Percentiles rank a stretch among this genome's conserved stretches.
Evolutionary conservation across 2,888 invertebrate genomes (phyloP).

Genomic region (Drosophila diplacantha): DNA sequence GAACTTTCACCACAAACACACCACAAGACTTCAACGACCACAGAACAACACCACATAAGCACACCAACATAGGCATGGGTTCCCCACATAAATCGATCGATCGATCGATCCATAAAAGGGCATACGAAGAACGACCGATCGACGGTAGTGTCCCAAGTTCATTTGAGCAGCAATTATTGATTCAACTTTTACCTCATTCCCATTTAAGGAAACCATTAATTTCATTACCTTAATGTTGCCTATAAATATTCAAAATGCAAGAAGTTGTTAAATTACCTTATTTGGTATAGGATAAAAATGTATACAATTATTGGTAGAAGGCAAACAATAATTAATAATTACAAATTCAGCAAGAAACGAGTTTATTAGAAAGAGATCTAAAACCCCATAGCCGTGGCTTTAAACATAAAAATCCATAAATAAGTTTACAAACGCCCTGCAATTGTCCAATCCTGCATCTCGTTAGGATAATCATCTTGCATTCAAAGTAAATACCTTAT

Average conservation of each 20-base stretch:
- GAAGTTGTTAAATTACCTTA: background rate
- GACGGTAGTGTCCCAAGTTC: constrained; percentile 38
- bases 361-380: background rate
- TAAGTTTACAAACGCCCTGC: background rate
- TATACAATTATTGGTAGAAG: background rate
- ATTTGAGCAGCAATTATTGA: constrained; percentile 56
- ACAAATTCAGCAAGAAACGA: background rate
- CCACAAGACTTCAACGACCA: background rate
- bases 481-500: background rate
- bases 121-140: constrained; percentile 42
- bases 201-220: background rate
- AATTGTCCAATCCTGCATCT: background rate
- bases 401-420: background rate
- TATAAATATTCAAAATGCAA: background rate
- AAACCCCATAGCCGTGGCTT: background rate
- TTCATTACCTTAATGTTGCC: background rate
- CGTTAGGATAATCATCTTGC: background rate
- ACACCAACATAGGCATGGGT: constrained; percentile 20
- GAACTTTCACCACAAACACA: constrained; percentile 16
- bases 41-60: constrained; percentile 8
- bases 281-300: background rate
- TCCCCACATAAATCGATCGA: constrained; percentile 4
- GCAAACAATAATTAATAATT: background rate
- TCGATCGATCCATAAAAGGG: constrained; percentile 23
- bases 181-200: background rate